A percentile compares a stretch with the other conserved stretches of the same genome.
These are phyloP conservation scores for Miichthys miiuy DNA, from an alignment of 2,797 vertebrate species.

Conservation along the genomic window DNA sequence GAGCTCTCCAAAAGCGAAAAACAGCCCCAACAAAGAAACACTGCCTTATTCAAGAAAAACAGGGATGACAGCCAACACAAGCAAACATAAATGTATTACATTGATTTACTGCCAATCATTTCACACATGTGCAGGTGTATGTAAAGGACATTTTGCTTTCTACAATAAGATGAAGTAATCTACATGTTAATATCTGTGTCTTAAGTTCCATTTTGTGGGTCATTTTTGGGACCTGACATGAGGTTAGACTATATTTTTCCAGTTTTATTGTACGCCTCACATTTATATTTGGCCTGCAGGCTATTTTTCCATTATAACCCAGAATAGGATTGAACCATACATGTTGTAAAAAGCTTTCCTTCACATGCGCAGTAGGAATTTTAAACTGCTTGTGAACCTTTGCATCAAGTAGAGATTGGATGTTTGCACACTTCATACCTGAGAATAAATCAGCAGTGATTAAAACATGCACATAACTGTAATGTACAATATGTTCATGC, in stretches of 20 bases:
- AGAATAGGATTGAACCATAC: slow-evolving; percentile 62
- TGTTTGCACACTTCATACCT: not conserved
- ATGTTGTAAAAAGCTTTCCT: slow-evolving; percentile 57
- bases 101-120: slow-evolving; percentile 83
- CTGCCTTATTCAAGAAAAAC: slow-evolving; percentile 79
- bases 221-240: slow-evolving; percentile 71
- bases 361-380: slow-evolving; percentile 47
- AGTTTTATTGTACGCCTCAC: slow-evolving; percentile 68
- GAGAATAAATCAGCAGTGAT: slow-evolving; percentile 15
- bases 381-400: slow-evolving; percentile 49
- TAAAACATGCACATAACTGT: slow-evolving; percentile 13
- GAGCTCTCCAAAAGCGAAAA: slow-evolving; percentile 64
- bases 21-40: slow-evolving; percentile 75
- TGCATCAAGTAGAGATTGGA: slow-evolving; percentile 22
- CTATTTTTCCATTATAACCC: slow-evolving; percentile 73
- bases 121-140: slow-evolving; percentile 83
- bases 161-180: slow-evolving; percentile 82
- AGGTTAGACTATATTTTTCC: slow-evolving; percentile 76
- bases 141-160: slow-evolving; percentile 69
- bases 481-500: not conserved
- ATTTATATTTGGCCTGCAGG: slow-evolving; percentile 73
- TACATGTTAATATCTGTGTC: slow-evolving; percentile 66
- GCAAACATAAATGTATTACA: slow-evolving; percentile 82
- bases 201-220: slow-evolving; percentile 68
- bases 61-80: slow-evolving; percentile 80